Base-by-base conservation (phyloP, 1,140 invertebrate genomes). In the Diorhabda carinulata region DNA sequence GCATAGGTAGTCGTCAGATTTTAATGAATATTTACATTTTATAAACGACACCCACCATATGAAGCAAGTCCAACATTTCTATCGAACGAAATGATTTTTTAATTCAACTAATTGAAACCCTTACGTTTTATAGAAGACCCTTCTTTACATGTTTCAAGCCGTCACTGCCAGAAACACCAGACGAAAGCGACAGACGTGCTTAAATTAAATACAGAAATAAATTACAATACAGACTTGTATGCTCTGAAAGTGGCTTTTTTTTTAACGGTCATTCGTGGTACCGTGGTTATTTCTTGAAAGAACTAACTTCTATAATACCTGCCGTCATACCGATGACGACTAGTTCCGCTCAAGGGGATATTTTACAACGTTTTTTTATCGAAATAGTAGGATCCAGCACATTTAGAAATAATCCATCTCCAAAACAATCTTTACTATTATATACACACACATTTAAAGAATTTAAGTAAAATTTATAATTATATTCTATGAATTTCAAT, bases 201-300 rank as follows among this genome's bases (percentile, higher is more conserved):
- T n/a, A 52, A 52, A 52, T 52, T 52, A 52, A 8, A 52, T n/a
- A 52, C 47, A 52, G 47, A 52, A 52, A 52, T 52, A n/a, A 52
- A 52, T 52, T 52, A 52, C 25, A 25, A 25, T 52, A 52, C 47
- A 6, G 47, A 52, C 47, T 52, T 6, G 47, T 4, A n/a, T 52
- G n/a, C 47, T 52, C n/a, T 52, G 47, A 52, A 52, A 52, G 47
- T 52, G 47, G 47, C n/a, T 52, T 2, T 6, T 25, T 25, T 52
- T 52, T 52, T n/a, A 52, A 52, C 47, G n/a, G 47, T 4, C 47
- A 52, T 8, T n/a, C 6, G n/a, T 4, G 47, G 47, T 52, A 4
- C 47, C 47, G n/a, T 52, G n/a, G 47, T 52, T 52, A n/a, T 52
- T 52, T 52, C 47, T 52, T 4, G 6, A 52, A 52, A 52, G 47